Evolutionary conservation across 2,888 invertebrate species (phyloP).

Genomic region (Perizoma flavofasciatum): DNA sequence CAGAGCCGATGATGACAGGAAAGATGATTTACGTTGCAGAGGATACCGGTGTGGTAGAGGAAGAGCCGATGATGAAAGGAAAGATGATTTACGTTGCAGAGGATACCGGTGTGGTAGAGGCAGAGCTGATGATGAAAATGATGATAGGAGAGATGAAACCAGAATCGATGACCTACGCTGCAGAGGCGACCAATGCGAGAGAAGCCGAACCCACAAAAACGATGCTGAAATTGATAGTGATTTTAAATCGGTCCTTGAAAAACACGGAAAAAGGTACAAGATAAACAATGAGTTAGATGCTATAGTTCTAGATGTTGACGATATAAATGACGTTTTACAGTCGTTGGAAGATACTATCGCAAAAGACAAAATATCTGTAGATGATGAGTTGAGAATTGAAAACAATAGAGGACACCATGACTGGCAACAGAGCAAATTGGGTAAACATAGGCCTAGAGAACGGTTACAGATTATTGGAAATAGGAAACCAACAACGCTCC

Average conservation of each 20-base stretch:
- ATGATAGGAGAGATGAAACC: slow-evolving; percentile 12
- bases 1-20: not conserved
- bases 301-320: slow-evolving; percentile 47
- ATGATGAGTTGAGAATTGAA: not conserved
- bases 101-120: slow-evolving; percentile 4
- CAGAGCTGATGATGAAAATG: not conserved
- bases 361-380: not conserved
- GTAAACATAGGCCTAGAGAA: not conserved
- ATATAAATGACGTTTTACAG: slow-evolving; percentile 35
- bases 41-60: slow-evolving; percentile 5
- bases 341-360: slow-evolving; percentile 16
- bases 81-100: slow-evolving; percentile 15
- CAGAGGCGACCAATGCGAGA: slow-evolving; percentile 6
- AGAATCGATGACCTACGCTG: slow-evolving; percentile 9
- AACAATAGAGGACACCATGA: not conserved
- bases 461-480: too few species aligned
- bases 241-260: slow-evolving; percentile 23
- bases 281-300: slow-evolving; percentile 50
- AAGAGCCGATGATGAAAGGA: slow-evolving; percentile 3
- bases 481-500: too few species aligned
- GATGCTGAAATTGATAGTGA: slow-evolving; percentile 13
- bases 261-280: slow-evolving; percentile 40
- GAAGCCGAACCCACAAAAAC: slow-evolving; percentile 5
- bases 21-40: slow-evolving; percentile 12
- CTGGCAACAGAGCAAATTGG: not conserved